A percentile compares a stretch with the other conserved stretches of the same genome.
phyloP scores from a whole-genome alignment of 2,888 invertebrate genomes.

The Meteorus cinctellus region DNA sequence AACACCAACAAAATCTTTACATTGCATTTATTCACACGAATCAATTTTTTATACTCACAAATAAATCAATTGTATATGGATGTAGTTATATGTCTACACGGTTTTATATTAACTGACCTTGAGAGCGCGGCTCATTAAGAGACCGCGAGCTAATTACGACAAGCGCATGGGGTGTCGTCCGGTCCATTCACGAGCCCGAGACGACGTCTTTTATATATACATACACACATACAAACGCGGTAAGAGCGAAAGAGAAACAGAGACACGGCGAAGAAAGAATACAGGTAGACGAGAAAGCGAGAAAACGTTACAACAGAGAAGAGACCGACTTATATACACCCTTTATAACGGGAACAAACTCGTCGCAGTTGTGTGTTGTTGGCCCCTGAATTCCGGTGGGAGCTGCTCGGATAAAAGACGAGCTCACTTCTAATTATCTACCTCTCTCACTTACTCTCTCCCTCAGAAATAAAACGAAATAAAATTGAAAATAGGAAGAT shows the following conservation, averaged over 20 bases:
- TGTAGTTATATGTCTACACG: background rate
- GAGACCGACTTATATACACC: background rate
- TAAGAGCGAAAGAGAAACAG: conserved; percentile 23
- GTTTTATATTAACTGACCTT: conserved; percentile 33
- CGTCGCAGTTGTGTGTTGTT: conserved; percentile 40
- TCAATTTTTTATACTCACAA: background rate
- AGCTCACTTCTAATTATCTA: conserved; percentile 62
- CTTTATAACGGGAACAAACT: conserved; percentile 27
- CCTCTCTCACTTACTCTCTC: conserved; percentile 27
- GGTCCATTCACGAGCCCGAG: conserved; percentile 39
- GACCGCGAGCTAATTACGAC: conserved; percentile 45
- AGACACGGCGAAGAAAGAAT: conserved; percentile 36
- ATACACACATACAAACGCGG: background rate
- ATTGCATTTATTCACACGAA: background rate
- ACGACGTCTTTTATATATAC: conserved; percentile 24
- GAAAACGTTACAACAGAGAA: conserved; percentile 9
- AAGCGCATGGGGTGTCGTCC: conserved; percentile 40
- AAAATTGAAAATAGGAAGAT: conserved; percentile 19
- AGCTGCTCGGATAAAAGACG: conserved; percentile 46
- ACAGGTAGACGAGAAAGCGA: conserved; percentile 38
- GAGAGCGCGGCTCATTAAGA: conserved; percentile 43
- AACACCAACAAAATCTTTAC: background rate
- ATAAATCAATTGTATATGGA: background rate
- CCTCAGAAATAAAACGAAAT: conserved; percentile 17
- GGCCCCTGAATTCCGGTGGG: conserved; percentile 44